phyloP scores from a whole-genome alignment of 1,140 invertebrate genomes.

The Brachionus angularis region DNA sequence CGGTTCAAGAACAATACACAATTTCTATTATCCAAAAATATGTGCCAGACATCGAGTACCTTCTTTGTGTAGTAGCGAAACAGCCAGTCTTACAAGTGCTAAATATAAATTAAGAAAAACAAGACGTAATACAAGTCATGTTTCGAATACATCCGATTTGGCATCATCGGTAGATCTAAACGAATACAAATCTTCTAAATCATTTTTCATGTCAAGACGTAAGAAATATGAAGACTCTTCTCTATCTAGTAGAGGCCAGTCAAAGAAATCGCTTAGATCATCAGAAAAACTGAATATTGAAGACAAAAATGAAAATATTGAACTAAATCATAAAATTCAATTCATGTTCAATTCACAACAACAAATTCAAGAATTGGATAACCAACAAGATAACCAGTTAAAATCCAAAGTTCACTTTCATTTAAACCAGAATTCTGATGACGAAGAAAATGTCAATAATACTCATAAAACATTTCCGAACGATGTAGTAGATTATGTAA shows the following conservation, averaged over 20 bases:
- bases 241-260: background rate
- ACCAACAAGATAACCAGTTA: too few species aligned
- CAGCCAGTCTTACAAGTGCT: background rate
- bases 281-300: background rate
- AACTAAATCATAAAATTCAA: background rate
- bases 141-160: constrained; percentile 19
- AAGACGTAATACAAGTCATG: constrained; percentile 24
- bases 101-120: background rate
- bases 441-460: background rate
- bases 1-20: background rate
- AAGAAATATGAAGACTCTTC: constrained; percentile 21
- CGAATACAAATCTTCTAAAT: constrained; percentile 13
- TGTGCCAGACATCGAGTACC: constrained; percentile 38
- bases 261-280: constrained; percentile 12
- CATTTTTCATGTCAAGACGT: background rate
- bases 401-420: constrained; percentile 36
- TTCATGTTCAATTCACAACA: too few species aligned
- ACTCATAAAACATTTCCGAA: background rate
- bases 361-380: too few species aligned
- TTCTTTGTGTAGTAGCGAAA: constrained; percentile 41
- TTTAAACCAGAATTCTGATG: background rate
- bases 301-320: background rate
- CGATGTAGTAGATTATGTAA: too few species aligned
- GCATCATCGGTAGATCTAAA: constrained; percentile 39
- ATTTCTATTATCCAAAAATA: constrained; percentile 22